phyloP scores from a whole-genome alignment of 92 coral and sea anemone genomes.

The Porites lobata region DNA sequence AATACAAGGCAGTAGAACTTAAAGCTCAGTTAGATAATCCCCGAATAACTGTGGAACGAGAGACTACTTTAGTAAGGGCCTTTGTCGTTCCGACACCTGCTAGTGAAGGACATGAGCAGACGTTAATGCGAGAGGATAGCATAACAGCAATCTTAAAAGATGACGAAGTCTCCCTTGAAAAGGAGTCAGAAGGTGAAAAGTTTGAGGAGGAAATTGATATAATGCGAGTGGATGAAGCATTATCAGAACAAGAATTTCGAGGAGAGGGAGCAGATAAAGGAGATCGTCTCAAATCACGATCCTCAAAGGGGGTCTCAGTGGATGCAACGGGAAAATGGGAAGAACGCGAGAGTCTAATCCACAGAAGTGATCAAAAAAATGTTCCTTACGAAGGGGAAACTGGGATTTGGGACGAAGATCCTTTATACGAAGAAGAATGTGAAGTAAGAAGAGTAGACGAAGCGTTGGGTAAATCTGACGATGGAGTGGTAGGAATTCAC shows the following conservation, averaged over 20 bases:
- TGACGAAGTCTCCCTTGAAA: conserved; percentile 68
- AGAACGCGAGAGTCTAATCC: conserved; percentile 2
- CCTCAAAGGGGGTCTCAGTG: conserved; percentile 6
- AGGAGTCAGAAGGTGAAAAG: conserved; percentile 55
- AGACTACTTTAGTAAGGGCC: conserved; percentile 24
- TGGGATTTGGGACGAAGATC: conserved; percentile 45
- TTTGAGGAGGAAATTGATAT: conserved; percentile 82
- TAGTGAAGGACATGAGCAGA: conserved; percentile 37
- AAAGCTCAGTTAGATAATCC: conserved; percentile 28
- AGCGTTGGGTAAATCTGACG: background rate
- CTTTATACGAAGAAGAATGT: conserved; percentile 63
- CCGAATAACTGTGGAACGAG: conserved; percentile 16
- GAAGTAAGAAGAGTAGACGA: conserved; percentile 31
- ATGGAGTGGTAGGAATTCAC: conserved; percentile 18
- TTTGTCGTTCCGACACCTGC: conserved; percentile 2
- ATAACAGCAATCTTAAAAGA: conserved; percentile 54
- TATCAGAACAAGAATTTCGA: conserved; percentile 77
- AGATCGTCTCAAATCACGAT: conserved; percentile 25
- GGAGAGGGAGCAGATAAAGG: conserved; percentile 48
- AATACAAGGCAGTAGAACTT: conserved; percentile 32
- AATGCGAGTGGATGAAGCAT: conserved; percentile 71
- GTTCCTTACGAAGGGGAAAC: conserved; percentile 59
- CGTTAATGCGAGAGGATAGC: conserved; percentile 45
- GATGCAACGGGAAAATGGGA: conserved; percentile 1
- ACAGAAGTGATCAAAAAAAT: background rate